Conservation (phyloP, 2,113 vertebrate genomes). For the Hypocryptadius cinnamomeus region DNA sequence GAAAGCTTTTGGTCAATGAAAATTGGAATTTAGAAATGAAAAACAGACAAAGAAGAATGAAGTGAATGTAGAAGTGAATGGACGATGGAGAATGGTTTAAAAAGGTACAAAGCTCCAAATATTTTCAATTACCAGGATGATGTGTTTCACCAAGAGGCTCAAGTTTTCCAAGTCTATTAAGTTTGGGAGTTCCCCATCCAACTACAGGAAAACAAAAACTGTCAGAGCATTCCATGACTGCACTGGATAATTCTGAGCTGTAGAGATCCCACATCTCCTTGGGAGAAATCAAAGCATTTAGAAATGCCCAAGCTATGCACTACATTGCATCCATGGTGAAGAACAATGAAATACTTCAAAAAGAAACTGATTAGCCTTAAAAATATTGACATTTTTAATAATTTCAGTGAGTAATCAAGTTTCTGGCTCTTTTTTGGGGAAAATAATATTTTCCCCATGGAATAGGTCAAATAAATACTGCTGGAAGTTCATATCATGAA, state of each 20-base stretch:
- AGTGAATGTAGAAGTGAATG: not conserved
- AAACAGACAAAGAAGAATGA: constrained; percentile 26
- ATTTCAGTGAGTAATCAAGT: not conserved
- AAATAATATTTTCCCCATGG: not conserved
- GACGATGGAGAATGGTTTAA: constrained; percentile 44
- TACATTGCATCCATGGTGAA: not conserved
- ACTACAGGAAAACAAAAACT: constrained; percentile 71
- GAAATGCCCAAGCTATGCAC: not conserved
- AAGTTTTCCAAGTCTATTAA: constrained; percentile 79
- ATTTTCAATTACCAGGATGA: constrained; percentile 72
- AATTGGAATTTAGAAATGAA: not conserved
- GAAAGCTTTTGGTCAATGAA: not conserved
- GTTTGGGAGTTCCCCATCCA: constrained; percentile 79
- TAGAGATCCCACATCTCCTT: not conserved
- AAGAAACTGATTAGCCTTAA: not conserved
- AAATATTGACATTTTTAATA: not conserved
- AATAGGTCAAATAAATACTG: not conserved
- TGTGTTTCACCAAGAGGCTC: constrained; percentile 76
- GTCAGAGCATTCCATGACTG: constrained; percentile 37
- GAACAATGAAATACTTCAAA: not conserved
- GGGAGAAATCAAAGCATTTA: not conserved
- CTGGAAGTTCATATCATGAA: not conserved
- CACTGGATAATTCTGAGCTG: not conserved
- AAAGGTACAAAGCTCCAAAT: not conserved
- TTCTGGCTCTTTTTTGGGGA: not conserved